Percentiles rank a stretch among this genome's conserved stretches.
Evolutionary conservation across 2,113 vertebrate genomes (phyloP).

Genomic region (Clarias magur): DNA sequence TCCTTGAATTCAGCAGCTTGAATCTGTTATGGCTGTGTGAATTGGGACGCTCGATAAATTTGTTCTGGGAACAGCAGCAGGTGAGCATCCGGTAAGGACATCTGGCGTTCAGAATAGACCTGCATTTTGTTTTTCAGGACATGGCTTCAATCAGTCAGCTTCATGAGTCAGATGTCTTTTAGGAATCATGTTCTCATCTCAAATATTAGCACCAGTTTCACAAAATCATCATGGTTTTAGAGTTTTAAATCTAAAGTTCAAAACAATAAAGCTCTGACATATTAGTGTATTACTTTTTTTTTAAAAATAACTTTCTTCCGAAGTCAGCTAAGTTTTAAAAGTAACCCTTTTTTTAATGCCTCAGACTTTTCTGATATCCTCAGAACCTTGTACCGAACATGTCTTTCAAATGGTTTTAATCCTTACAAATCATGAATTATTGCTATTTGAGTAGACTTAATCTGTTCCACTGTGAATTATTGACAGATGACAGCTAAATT

Average conservation of each 20-base stretch:
- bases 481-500: background rate
- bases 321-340: background rate
- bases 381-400: background rate
- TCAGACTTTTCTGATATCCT: background rate
- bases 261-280: background rate
- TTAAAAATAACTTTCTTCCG: no score
- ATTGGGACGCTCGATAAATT: background rate
- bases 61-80: slow-evolving; percentile 13
- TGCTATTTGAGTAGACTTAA: background rate
- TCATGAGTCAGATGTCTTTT: background rate
- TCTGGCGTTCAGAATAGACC: background rate
- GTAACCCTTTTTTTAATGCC: background rate
- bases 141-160: background rate
- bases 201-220: background rate
- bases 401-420: background rate
- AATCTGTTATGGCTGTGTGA: background rate
- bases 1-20: background rate
- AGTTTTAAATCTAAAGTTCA: background rate
- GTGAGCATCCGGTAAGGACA: background rate
- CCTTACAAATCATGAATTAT: background rate
- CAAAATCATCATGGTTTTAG: background rate
- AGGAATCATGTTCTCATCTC: background rate
- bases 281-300: background rate
- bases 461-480: background rate
- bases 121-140: background rate